Base-by-base conservation (phyloP, 2,113 vertebrate genomes). In the Misgurnus mizolepis region DNA sequence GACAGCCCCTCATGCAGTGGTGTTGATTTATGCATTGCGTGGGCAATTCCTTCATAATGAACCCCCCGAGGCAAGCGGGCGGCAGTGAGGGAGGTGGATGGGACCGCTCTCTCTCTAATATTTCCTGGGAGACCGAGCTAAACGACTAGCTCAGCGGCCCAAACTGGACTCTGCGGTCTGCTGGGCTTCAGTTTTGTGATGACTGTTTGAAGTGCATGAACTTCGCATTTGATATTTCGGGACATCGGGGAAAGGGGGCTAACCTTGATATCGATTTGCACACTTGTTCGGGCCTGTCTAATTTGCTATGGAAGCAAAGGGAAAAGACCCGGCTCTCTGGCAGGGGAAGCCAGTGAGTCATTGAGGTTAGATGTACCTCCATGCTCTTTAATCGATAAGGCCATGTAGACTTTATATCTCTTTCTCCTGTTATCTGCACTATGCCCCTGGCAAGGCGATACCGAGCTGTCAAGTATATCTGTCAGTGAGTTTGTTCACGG, bases 41-140 rank as follows among this genome's bases (percentile, higher is more conserved):
- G 43, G 70, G 64, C 71, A 62, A 82, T 83, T 85, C 74, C 70
- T 81, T 62, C 9, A 61, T 82, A 82, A 84, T 79, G 79, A 82
- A 81, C 70, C 70, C 55, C 79, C 62, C 76, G 7, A 49, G 83
- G 75, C 74, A 78, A 4, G 34, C 43, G 15, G 9, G 49, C 45
- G 18, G 50, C 18, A 72, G 78, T 4, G 49, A 70, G 66, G 58
- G 60, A 55, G 53, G 66, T 65, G 69, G 69, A 45, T 22, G 12
- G 75, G 76, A 56, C 40, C 45, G 40, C 64, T 81, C 66, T 79
- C 45, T 58, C 41, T 53, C 79, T 77, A 81, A 64, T 68, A n/a
- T 81, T 78, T 84, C 79, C 83, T 56, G 64, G 27, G 62, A 72
- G 79, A 70, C 15, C 11, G 12, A 68, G 73, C 56, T 81, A 69